Base-by-base conservation (phyloP, 2,113 vertebrate species). In the Lutjanus erythropterus region DNA sequence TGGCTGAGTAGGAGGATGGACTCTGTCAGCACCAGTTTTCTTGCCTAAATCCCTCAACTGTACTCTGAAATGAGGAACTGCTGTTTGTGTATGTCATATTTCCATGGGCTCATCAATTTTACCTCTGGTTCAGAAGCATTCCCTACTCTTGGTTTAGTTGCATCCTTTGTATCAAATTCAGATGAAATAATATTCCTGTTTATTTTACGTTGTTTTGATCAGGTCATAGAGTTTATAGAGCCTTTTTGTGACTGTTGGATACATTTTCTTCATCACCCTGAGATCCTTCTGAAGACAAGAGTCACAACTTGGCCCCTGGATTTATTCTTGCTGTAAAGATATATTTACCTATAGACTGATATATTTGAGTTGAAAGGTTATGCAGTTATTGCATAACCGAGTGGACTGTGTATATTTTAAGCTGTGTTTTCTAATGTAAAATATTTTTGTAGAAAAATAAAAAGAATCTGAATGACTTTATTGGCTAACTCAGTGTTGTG, bases 361-460 rank as follows among this genome's bases (percentile, higher is more conserved):
- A 93, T 91, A 93, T 93, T 92, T 92, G 89, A 89, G 71, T 81
- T 83, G 49, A 90, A 78, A 62, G 68, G 81, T 93, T 91, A 46
- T 86, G 88, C 86, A 72, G 72, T 75, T 78, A 69, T 81, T 89
- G 88, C 88, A 90, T 80, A 88, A 85, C 83, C 71, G 46, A 65
- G 82, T 88, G 83, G 80, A 78, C 73, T 81, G 81, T 93, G 89
- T 94, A 87, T 91, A 94, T 94, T 93, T 92, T 77, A 87, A 88
- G 78, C 81, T 83, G 89, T 92, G 84, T 95, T 95, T 95, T 94
- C 61, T 94, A 90, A 91, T 91, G 84, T 94, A 90, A 93, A 89
- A 89, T 95, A 95, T 95, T 95, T 95, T 95, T 95, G 72, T 94
- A 94, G 23, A 84, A 94, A 95, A 94, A 91, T 80, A 74, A 82